phyloP scores from a whole-genome alignment of 2,113 vertebrate genomes.

The Zapus hudsonius region DNA sequence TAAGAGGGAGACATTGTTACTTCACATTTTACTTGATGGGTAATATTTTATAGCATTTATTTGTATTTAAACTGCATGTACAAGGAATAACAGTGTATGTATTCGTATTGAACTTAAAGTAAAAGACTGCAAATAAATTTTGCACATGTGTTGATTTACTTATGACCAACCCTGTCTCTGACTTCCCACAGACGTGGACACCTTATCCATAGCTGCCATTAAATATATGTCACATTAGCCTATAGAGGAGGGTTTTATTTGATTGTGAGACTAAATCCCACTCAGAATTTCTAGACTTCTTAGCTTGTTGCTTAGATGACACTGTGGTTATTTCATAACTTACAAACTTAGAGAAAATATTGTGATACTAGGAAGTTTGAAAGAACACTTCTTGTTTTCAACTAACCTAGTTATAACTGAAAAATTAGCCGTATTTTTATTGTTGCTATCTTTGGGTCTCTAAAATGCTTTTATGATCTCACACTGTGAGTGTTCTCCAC shows the following conservation, averaged over 20 bases:
- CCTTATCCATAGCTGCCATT: not conserved
- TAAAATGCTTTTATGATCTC: not conserved
- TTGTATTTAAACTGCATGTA: not conserved
- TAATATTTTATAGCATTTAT: too few species aligned
- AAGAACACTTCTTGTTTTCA: not conserved
- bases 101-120: not conserved
- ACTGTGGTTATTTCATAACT: not conserved
- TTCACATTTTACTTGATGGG: too few species aligned
- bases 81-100: not conserved
- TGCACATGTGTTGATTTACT: too few species aligned
- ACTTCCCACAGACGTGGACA: not conserved
- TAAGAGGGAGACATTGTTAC: too few species aligned
- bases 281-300: not conserved
- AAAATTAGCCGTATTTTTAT: not conserved
- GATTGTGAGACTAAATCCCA: not conserved
- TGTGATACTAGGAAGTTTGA: not conserved
- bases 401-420: not conserved
- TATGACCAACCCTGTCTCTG: not conserved
- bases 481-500: not conserved
- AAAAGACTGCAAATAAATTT: not conserved
- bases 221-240: conserved; percentile 3
- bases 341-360: not conserved
- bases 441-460: not conserved
- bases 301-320: conserved; percentile 3
- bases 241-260: conserved; percentile 18